Base-by-base conservation (phyloP, 2,888 invertebrate genomes). In the Exocentrus adspersus region DNA sequence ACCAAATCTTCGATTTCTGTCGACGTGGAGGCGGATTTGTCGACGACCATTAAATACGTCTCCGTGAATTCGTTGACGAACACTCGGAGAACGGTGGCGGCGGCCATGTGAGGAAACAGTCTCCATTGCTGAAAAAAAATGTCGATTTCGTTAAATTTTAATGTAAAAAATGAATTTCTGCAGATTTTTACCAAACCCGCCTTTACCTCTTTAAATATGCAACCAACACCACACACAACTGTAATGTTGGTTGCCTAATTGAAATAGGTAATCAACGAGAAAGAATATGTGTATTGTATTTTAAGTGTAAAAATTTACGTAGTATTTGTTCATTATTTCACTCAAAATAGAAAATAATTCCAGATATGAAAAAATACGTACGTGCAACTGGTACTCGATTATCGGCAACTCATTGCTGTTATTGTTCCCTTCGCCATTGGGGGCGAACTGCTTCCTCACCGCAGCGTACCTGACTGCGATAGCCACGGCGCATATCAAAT, bases 381-480 rank as follows among this genome's bases (percentile, higher is more conserved):
- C 93, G 83, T 93, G 92, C 69, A 94, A 83, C 74, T 92, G 91
- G 82, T 95, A 95, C 78, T 94, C 94, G 45, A 95, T 84, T 54
- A 95, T 89, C 1, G 94, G 90, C 61, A 89, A 85, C 82, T 94
- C 94, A 42, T 85, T 83, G 37, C 65, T 68, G 46, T 70, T 67
- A 21, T 65, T 66, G 7, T 67, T 66, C 4, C 85, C 83, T 46
- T 81, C 78, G 58, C 78, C 77, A 6, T 82, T 79, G 61, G 83
- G 84, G 1, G 86, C 86, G 83, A 95, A 95, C 84, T 95, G 95
- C 76, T 86, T 86, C 20, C 94, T 83, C 0, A 91, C 88, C 7
- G 91, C 93, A 4, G 93, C 92, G 83, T 95, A 95, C 42, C 95
- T 85, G 1, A 93, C 84, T 0, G 93, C 92, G 67, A 94, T 93